A percentile compares a stretch with the other conserved stretches of the same genome.
phyloP scores from a whole-genome alignment of 2,797 vertebrate genomes.

The Chrosomus eos region DNA sequence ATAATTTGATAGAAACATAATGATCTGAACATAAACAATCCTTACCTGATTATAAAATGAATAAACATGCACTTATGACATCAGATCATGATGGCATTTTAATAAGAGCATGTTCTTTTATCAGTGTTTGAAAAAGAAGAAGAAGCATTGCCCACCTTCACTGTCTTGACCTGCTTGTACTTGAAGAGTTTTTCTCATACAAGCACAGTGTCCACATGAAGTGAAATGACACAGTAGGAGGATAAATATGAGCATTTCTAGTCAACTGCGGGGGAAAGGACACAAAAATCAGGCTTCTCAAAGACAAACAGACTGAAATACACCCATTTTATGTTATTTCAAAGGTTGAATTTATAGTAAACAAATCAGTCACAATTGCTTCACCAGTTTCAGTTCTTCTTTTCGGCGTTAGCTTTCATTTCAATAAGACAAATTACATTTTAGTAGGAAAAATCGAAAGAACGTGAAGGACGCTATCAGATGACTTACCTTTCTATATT shows the following conservation, averaged over 20 bases:
- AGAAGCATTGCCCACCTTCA: slow-evolving; percentile 64
- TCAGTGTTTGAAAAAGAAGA: neutral
- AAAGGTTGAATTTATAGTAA: neutral
- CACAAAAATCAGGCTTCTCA: neutral
- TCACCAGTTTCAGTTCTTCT: neutral
- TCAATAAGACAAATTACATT: neutral
- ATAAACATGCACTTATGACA: neutral
- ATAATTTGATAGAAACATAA: neutral
- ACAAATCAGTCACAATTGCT: neutral
- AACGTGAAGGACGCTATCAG: neutral
- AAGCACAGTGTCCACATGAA: slow-evolving; percentile 65
- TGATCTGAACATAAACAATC: too few species aligned
- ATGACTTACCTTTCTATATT: slow-evolving; percentile 25
- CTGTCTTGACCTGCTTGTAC: slow-evolving; percentile 46
- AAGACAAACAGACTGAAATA: neutral
- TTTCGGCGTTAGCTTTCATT: too few species aligned
- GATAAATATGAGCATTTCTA: slow-evolving; percentile 70
- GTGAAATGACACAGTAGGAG: slow-evolving; percentile 68
- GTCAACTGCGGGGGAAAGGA: slow-evolving; percentile 60
- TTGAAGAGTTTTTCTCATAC: slow-evolving; percentile 55
- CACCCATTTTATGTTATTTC: neutral
- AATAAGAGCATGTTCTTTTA: neutral
- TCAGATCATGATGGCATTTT: neutral
- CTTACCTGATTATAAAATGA: neutral
- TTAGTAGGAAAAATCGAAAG: neutral